A percentile compares a stretch with the other conserved stretches of the same genome.
Evolutionary conservation across 2,113 vertebrate species (phyloP).

Genomic region (Otocyon megalotis): DNA sequence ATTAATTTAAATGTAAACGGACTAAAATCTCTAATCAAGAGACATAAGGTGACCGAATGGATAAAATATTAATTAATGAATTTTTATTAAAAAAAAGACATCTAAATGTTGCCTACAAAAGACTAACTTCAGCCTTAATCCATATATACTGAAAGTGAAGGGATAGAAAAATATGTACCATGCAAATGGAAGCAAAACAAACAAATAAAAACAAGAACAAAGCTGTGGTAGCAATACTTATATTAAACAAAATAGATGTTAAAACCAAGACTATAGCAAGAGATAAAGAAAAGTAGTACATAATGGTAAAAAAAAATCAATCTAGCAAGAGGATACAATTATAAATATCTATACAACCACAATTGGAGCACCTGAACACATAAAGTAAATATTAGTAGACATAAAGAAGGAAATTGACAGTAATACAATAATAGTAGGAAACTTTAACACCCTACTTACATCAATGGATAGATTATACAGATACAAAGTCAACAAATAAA

Average conservation of each 20-base stretch:
- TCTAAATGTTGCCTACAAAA: background rate
- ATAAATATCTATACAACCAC: background rate
- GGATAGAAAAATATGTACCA: background rate
- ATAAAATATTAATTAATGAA: background rate
- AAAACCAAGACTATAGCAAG: background rate
- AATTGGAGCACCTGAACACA: background rate
- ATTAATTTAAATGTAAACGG: background rate
- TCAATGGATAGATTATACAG: background rate
- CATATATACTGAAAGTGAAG: background rate
- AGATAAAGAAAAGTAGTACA: background rate
- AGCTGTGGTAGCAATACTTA: background rate
- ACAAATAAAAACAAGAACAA: background rate
- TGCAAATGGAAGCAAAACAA: background rate
- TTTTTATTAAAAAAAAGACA: background rate
- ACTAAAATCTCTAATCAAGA: background rate
- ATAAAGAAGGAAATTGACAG: background rate
- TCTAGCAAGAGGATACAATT: background rate
- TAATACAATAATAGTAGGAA: background rate
- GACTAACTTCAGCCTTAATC: background rate
- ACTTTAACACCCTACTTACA: background rate
- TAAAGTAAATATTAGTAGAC: background rate
- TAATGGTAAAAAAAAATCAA: background rate
- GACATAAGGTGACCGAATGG: background rate
- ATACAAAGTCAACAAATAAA: background rate
- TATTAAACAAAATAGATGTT: background rate